phyloP scores from a whole-genome alignment of 2,797 vertebrate species.

The Paramormyrops hopkinsi region DNA sequence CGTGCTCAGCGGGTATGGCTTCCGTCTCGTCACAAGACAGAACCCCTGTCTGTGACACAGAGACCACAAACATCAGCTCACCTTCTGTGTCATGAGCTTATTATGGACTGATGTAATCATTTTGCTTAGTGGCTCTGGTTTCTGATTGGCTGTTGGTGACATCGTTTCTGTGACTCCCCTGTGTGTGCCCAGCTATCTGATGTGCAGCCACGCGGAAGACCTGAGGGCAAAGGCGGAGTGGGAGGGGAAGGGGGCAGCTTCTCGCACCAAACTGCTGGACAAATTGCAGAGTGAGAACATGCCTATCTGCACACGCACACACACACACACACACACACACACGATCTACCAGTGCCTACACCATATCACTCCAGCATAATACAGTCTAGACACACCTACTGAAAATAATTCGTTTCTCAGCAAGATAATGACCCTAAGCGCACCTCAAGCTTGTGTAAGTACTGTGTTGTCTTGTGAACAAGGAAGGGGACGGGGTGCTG shows the following conservation, averaged over 20 bases:
- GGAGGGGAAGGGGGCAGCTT: conserved; percentile 89
- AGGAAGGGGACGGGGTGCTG: neutral
- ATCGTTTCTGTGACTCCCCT: conserved; percentile 10
- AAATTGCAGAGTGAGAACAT: conserved; percentile 87
- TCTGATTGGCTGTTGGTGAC: conserved; percentile 16
- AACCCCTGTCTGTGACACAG: neutral
- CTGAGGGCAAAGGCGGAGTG: conserved; percentile 90
- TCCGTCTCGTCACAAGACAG: neutral
- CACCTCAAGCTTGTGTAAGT: neutral
- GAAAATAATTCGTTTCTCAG: neutral
- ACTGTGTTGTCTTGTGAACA: neutral
- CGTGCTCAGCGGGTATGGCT: conserved; percentile 75
- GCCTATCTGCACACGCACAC: too few relatives aligned
- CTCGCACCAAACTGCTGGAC: conserved; percentile 87
- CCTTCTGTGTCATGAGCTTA: neutral
- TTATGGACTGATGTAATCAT: neutral
- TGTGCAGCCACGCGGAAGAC: conserved; percentile 95
- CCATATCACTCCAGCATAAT: neutral
- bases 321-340: neutral
- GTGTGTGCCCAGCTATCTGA: conserved; percentile 76
- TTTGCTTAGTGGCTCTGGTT: too few relatives aligned
- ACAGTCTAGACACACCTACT: neutral
- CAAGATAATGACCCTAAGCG: neutral
- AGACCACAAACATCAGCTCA: neutral
- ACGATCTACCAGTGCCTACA: neutral